Base-by-base conservation (phyloP, 2,888 invertebrate genomes). In the Synanthedon andrenaeformis region DNA sequence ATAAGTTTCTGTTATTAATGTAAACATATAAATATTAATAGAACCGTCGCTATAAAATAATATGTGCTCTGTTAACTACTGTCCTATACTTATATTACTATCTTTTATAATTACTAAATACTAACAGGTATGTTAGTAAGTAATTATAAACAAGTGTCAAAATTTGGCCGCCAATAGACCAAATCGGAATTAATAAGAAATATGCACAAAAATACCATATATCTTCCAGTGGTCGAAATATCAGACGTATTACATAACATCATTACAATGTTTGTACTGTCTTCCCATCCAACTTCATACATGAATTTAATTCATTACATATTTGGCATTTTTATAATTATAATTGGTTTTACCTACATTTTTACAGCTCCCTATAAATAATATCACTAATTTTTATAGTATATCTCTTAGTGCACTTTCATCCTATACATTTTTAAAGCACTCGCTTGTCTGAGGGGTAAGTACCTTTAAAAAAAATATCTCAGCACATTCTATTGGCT, bases 401-500 rank as follows among this genome's bases (percentile, higher is more conserved):
- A 35, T 35, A 35, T 35, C 10, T 35, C 10, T 10, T 28, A 53
- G 17, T 52, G 81, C 83, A 84, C 83, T 67, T 80, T 79, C 74
- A 76, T 70, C 77, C 76, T 80, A 77, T 79, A 79, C 80, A 82
- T 81, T 79, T 76, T 45, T 45, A n/a, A 28, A 28, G n/a, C 45
- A 77, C 76, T 61, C 69, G 80, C 80, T 45, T 45, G 12, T 45
- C 76, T 74, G 74, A 76, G 72, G 74, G 65, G 74, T 70, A 76
- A 45, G 45, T 14, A 45, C 14, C 74, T 76, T 74, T 66, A 53
- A 68, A 70, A 67, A 61, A 72, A 69, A 0, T 35, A 73, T 73
- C 75, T 64, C 59, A 66, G 66, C 65, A 72, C 73, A 75, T 75
- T 76, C 76, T 76, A 82, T 82, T 79, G 76, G 79, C 79, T 74